Evolutionary conservation across 1,140 invertebrate species (phyloP), one percentile per base, ranked within the genome.

Genomic region (Drosophila sproati): DNA sequence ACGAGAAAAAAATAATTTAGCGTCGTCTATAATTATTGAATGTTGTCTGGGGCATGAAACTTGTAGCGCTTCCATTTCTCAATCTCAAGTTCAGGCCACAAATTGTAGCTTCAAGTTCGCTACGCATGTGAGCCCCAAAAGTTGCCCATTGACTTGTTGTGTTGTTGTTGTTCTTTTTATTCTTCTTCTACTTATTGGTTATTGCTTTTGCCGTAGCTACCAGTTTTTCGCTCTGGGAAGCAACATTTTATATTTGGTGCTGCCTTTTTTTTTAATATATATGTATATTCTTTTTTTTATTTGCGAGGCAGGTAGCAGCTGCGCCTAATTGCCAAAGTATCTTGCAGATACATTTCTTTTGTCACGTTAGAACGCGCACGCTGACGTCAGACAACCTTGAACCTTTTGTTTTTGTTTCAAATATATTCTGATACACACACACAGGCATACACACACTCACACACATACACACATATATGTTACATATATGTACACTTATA

Each of bases 361-460:
- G 83, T 89, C 83, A 88, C 85, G 80, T 88, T 89, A 80, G 82
- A 82, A 72, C 55, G 63, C 63, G 55, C 50, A 72, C 31, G 55
- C 78, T 88, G 83, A 88, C 85, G 85, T 88, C 85, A 88, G 85
- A 78, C 85, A 89, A 81, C 85, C 85, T 88, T 88, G 85, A 88
- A 88, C 85, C 85, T 85, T 89, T 82, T 89, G 69, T 73, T 74
- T 74, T 77, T 62, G 63, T 73, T 73, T 73, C 47, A 75, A 61
- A 52, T 20, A 56, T 20, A 56, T 7, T 28, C 5, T 8, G 5
- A 41, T 5, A 20, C 45, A 55, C 10, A 55, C 10, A 56, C n/a
- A 39, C 12, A 10, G 5, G 37, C n/a, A 60, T 4, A 59, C 28
- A n/a, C 35, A 48, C 34, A 32, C 28, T 4, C 5, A 52, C 28